Evolutionary conservation across 2,888 invertebrate genomes (phyloP).

Genomic region (Tipula helvola): DNA sequence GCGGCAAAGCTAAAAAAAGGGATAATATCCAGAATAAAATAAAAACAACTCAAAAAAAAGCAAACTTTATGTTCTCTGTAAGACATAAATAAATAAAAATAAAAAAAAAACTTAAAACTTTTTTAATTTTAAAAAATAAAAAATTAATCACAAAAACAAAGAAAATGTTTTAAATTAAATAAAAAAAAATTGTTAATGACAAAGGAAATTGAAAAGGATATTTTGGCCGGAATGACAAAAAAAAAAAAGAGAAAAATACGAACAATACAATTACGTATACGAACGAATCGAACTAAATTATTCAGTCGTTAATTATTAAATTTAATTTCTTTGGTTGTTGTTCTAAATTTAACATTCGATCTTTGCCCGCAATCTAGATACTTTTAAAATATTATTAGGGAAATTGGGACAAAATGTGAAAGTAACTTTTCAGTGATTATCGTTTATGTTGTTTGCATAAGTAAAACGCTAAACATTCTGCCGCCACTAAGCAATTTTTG

Average conservation of each 20-base stretch:
- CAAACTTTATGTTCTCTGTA: background rate
- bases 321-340: background rate
- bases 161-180: background rate
- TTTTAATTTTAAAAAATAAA: background rate
- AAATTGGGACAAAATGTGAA: no score
- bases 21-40: background rate
- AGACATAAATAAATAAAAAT: background rate
- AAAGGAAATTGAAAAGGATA: background rate
- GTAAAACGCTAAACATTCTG: no score
- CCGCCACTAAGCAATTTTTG: no score
- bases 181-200: background rate
- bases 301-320: background rate
- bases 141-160: background rate
- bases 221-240: background rate
- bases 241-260: background rate
- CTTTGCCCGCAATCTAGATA: background rate
- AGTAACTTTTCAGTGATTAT: no score
- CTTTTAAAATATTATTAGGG: no score
- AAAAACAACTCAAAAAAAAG: background rate
- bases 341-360: background rate
- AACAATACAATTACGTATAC: background rate
- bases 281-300: background rate
- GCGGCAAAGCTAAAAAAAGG: background rate
- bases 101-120: background rate
- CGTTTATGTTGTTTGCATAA: no score